Evolutionary conservation across 2,113 vertebrate species (phyloP).

Genomic region (Recurvirostra avosetta): DNA sequence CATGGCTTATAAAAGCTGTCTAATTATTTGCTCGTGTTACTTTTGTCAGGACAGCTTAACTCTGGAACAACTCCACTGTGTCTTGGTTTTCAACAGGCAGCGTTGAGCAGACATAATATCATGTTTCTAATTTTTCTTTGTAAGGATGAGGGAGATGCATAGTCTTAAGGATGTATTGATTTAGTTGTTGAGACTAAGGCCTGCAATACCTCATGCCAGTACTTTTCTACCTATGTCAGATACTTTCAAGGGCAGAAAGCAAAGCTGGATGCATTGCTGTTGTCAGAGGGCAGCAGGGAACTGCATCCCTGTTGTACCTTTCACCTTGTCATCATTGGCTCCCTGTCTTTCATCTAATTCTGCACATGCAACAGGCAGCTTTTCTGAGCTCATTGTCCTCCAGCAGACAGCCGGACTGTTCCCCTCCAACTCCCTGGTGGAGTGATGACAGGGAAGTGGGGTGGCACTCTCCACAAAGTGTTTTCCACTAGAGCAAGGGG

Average conservation of each 20-base stretch:
- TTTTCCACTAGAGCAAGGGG: background rate
- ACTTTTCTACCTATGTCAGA: background rate
- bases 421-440: background rate
- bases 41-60: conserved; percentile 8
- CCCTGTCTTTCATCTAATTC: background rate
- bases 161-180: background rate
- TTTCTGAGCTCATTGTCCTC: background rate
- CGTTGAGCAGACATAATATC: background rate
- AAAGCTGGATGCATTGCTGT: background rate
- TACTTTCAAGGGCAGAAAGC: background rate
- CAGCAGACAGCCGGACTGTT: background rate
- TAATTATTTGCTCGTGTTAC: background rate
- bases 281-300: background rate
- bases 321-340: background rate
- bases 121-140: background rate
- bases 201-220: background rate
- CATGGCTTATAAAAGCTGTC: background rate
- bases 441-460: background rate
- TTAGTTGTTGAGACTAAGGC: background rate
- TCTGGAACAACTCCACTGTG: background rate
- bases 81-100: background rate
- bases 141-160: background rate
- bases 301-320: background rate
- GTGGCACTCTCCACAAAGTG: background rate
- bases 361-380: background rate